These are phyloP conservation scores for Ectropis crepuscularia DNA, from an alignment of 2,888 invertebrate genomes.

Conservation along the genomic window DNA sequence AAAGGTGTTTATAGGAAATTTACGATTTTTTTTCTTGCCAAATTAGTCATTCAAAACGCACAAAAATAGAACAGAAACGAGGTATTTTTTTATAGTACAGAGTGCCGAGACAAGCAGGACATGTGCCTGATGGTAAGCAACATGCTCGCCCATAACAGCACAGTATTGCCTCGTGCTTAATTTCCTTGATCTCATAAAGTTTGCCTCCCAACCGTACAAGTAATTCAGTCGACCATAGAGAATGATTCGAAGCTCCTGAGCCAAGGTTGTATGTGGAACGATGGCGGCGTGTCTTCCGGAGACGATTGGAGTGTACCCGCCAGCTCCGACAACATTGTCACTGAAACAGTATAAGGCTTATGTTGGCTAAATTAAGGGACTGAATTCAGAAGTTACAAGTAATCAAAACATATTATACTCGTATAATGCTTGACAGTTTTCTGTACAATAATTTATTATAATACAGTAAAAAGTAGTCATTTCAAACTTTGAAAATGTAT, in stretches of 20 bases:
- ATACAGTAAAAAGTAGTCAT: no score
- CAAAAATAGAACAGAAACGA: background rate
- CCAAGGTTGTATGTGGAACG: constrained; percentile 64
- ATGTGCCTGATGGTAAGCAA: background rate
- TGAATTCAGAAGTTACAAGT: no score
- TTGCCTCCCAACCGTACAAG: background rate
- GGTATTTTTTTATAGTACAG: background rate
- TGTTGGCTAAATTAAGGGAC: background rate
- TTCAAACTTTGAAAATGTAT: no score
- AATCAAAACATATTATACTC: no score
- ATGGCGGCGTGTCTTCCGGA: constrained; percentile 64
- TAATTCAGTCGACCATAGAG: constrained; percentile 61
- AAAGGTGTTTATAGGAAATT: no score
- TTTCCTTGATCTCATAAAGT: background rate
- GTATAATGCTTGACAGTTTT: no score
- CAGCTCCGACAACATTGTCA: constrained; percentile 67
- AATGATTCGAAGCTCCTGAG: constrained; percentile 66
- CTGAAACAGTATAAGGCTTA: constrained; percentile 51
- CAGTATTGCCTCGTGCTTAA: background rate
- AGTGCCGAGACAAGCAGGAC: no score
- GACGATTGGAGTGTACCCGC: constrained; percentile 58
- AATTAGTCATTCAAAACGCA: no score
- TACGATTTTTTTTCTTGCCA: no score
- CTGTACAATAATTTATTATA: no score
- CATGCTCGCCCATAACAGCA: background rate